Percentiles rank a stretch among this genome's conserved stretches.
phyloP scores from a whole-genome alignment of 2,113 vertebrate species.

The Azemiops feae region DNA sequence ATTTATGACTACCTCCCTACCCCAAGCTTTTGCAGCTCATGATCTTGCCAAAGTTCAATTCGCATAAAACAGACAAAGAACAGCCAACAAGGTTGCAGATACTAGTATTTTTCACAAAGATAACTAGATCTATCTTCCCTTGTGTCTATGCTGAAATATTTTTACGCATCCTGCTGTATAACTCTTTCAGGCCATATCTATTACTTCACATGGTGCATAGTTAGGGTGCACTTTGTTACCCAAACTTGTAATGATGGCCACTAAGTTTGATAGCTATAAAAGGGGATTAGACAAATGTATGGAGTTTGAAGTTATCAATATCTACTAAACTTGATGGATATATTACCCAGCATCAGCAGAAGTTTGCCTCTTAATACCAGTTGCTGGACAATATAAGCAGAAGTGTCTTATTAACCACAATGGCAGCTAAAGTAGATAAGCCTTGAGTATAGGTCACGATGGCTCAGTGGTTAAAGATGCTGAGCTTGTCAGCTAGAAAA shows the following conservation, averaged over 20 bases:
- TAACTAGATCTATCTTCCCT: not conserved
- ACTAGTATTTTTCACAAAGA: not conserved
- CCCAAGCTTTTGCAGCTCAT: not conserved
- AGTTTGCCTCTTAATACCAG: not conserved
- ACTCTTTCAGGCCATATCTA: not conserved
- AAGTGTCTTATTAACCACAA: not conserved
- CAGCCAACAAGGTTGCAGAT: not conserved
- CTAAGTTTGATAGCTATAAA: not conserved
- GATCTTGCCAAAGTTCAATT: not conserved
- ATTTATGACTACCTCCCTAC: not conserved
- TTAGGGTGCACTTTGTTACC: not conserved
- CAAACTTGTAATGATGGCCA: not conserved
- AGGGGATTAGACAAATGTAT: not conserved
- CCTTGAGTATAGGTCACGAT: not conserved
- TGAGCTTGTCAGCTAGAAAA: not conserved
- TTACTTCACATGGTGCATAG: not conserved
- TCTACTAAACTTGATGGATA: not conserved
- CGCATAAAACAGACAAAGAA: not conserved
- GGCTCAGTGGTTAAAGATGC: not conserved
- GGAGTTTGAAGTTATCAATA: not conserved
- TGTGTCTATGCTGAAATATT: not conserved
- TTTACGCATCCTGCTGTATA: not conserved
- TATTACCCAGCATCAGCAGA: not conserved
- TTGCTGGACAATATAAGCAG: not conserved
- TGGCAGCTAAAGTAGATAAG: not conserved